A percentile compares a stretch with the other conserved stretches of the same genome.
These are phyloP conservation scores for Tryphoninae sp. DNA, from an alignment of 2,888 invertebrate genomes.

Conservation along the genomic window DNA sequence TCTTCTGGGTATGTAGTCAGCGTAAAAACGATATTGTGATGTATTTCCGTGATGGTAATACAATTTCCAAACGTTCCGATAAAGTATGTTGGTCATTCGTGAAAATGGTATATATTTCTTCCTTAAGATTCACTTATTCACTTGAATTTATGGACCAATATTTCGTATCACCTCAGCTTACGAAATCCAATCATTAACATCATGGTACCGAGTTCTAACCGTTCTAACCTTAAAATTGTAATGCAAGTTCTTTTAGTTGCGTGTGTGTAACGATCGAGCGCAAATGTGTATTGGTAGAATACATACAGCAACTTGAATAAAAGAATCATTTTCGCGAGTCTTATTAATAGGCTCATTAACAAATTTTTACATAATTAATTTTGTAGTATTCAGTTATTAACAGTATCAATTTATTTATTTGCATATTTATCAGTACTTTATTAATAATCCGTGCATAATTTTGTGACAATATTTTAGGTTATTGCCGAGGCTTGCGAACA, in stretches of 20 bases:
- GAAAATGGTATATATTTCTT: slow-evolving; percentile 4
- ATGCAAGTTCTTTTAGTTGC: background rate
- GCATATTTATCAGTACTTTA: too few species aligned
- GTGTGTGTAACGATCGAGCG: background rate
- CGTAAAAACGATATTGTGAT: slow-evolving; percentile 28
- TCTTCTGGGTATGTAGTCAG: slow-evolving; percentile 4
- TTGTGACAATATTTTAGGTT: too few species aligned
- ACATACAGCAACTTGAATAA: too few species aligned
- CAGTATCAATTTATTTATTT: too few species aligned
- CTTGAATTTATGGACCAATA: background rate
- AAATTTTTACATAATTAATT: too few species aligned
- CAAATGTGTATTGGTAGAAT: too few species aligned
- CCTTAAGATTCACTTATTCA: background rate
- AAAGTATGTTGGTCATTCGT: slow-evolving; percentile 52
- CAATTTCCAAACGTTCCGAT: slow-evolving; percentile 37
- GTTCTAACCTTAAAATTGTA: background rate
- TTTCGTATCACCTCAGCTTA: background rate
- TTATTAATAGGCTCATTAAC: too few species aligned
- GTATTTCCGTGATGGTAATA: slow-evolving; percentile 31
- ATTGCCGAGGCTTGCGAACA: too few species aligned
- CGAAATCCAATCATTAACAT: background rate
- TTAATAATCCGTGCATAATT: too few species aligned
- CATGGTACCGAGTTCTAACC: background rate
- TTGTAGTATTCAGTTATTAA: too few species aligned
- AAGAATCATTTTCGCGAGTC: too few species aligned